Evolutionary conservation across 2,888 invertebrate species (phyloP).

Genomic region (Myathropa florea): DNA sequence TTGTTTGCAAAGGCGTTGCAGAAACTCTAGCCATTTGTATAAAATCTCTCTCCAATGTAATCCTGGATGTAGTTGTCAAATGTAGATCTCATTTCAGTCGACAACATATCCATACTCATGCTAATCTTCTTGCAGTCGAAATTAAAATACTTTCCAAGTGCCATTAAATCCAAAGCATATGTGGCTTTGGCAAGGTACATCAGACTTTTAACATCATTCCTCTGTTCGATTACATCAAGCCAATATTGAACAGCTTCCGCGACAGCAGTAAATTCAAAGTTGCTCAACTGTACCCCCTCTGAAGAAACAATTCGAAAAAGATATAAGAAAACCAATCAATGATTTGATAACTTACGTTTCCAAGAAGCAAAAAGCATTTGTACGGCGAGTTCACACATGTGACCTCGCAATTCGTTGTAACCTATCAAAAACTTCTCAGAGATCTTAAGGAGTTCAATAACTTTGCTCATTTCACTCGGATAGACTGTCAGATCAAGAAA

Average conservation of each 20-base stretch:
- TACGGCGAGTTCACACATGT: conserved; percentile 12
- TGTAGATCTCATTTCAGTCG: conserved; percentile 22
- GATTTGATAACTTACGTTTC: conserved; percentile 3
- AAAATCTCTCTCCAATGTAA: conserved; percentile 30
- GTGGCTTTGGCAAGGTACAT: conserved; percentile 26
- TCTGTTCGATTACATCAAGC: conserved; percentile 23
- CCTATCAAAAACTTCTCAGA: background rate
- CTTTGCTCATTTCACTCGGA: background rate
- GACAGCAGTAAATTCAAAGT: conserved; percentile 9
- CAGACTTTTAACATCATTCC: conserved; percentile 32
- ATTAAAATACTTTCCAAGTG: background rate
- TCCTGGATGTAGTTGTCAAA: conserved; percentile 59
- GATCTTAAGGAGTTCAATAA: background rate
- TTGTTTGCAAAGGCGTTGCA: no score
- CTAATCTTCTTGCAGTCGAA: conserved; percentile 45
- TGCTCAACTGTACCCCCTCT: background rate
- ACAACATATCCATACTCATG: conserved; percentile 21
- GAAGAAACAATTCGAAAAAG: background rate
- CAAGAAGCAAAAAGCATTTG: conserved; percentile 18
- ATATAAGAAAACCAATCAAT: no score
- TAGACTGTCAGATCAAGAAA: background rate
- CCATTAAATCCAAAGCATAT: conserved; percentile 51
- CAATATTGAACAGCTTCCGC: conserved; percentile 8
- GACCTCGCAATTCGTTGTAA: conserved; percentile 16
- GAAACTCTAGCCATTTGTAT: background rate